A percentile compares a stretch with the other conserved stretches of the same genome.
These are phyloP conservation scores for Acronicta aceris DNA, from an alignment of 2,888 invertebrate genomes.

Conservation along the genomic window DNA sequence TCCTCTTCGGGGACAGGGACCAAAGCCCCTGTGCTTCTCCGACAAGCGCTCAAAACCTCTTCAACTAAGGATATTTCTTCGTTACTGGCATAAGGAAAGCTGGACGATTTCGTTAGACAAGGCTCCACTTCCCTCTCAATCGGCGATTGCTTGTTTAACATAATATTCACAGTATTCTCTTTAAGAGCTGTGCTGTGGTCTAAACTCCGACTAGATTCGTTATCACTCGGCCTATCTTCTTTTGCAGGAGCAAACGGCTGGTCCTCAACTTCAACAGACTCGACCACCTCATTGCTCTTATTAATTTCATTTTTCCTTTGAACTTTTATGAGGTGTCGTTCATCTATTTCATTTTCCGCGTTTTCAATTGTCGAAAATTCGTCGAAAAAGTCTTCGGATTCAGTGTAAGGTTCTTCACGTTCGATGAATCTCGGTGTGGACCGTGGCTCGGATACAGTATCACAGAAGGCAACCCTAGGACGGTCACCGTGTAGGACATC, in stretches of 20 bases:
- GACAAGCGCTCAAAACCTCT: constrained; percentile 83
- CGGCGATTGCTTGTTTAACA: constrained; percentile 71
- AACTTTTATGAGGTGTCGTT: constrained; percentile 80
- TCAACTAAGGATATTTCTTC: constrained; percentile 84
- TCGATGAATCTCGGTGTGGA: constrained; percentile 85
- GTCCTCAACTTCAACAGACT: constrained; percentile 69
- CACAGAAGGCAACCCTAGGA: constrained; percentile 77
- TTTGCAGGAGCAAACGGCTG: constrained; percentile 60
- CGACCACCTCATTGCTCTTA: constrained; percentile 75
- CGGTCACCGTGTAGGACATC: constrained; percentile 77
- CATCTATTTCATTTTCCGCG: constrained; percentile 82
- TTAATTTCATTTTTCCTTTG: constrained; percentile 86
- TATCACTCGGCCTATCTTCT: constrained; percentile 75
- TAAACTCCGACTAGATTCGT: constrained; percentile 76
- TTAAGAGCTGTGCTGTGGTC: constrained; percentile 79
- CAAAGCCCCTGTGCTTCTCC: constrained; percentile 82
- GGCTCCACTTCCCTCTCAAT: constrained; percentile 72
- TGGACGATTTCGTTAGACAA: constrained; percentile 77
- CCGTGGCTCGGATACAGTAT: constrained; percentile 82
- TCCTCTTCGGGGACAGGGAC: constrained; percentile 91
- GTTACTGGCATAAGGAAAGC: constrained; percentile 73
- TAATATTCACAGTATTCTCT: constrained; percentile 83
- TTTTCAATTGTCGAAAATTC: constrained; percentile 78
- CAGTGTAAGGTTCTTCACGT: constrained; percentile 83
- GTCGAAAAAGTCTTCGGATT: constrained; percentile 81